These are phyloP conservation scores for Ophion ventricosus DNA, from an alignment of 2,888 invertebrate species.

Conservation along the genomic window DNA sequence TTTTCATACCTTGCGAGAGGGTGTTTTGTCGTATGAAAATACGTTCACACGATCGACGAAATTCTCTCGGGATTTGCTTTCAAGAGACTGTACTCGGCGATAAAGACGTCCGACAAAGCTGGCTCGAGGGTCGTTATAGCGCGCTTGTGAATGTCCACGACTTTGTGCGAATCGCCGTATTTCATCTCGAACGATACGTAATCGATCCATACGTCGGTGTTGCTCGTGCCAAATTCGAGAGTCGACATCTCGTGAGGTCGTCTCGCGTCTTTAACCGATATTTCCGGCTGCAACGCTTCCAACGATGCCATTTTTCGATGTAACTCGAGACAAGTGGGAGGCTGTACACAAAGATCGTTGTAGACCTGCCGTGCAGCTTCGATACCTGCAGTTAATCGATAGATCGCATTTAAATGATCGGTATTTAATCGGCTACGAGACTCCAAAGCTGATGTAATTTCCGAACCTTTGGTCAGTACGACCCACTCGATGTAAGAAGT, in stretches of 20 bases:
- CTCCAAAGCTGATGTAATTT: too few species aligned
- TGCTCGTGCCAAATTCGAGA: constrained; percentile 87
- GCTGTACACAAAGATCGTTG: constrained; percentile 85
- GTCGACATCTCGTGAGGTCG: constrained; percentile 87
- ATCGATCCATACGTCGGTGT: constrained; percentile 89
- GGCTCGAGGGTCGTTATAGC: constrained; percentile 86
- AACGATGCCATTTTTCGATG: constrained; percentile 86
- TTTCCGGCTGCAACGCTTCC: constrained; percentile 81
- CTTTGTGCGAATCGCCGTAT: constrained; percentile 85
- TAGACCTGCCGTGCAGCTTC: constrained; percentile 87
- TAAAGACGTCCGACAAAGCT: constrained; percentile 85
- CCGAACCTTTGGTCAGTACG: constrained; percentile 81
- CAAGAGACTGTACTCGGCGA: constrained; percentile 84
- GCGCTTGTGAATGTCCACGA: constrained; percentile 86
- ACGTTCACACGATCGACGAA: constrained; percentile 43
- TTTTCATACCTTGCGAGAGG: not conserved
- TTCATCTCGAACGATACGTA: constrained; percentile 89
- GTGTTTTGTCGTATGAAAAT: constrained; percentile 3
- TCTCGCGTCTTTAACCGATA: constrained; percentile 79
- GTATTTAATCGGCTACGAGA: too few species aligned
- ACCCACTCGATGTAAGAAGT: constrained; percentile 87
- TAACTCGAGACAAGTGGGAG: constrained; percentile 86
- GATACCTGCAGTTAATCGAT: constrained; percentile 81
- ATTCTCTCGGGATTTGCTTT: constrained; percentile 81
- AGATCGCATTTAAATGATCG: too few species aligned